Evolutionary conservation across 2,113 vertebrate genomes (phyloP).

Genomic region (Ahaetulla prasina): DNA sequence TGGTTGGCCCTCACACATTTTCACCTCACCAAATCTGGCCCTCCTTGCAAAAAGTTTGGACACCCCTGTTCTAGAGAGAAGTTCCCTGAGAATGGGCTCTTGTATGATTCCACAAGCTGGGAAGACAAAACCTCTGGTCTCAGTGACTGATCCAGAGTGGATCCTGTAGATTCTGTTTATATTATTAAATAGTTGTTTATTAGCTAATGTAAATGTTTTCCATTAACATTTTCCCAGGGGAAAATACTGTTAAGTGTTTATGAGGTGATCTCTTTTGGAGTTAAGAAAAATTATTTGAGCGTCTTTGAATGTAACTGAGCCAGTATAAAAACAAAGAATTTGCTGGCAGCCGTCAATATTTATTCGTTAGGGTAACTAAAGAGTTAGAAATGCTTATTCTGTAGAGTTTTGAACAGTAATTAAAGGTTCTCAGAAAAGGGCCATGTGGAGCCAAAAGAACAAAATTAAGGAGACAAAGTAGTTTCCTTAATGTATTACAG

Average conservation of each 20-base stretch:
- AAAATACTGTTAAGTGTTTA: background rate
- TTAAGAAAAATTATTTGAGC: conserved; percentile 4
- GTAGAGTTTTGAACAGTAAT: background rate
- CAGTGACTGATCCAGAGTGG: too few species aligned
- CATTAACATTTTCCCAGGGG: background rate
- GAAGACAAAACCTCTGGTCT: too few species aligned
- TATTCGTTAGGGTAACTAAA: background rate
- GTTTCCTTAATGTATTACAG: background rate
- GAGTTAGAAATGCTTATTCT: background rate
- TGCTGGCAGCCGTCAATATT: background rate
- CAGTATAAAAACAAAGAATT: background rate
- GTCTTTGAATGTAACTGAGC: background rate
- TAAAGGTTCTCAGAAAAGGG: background rate
- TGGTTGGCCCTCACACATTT: too few species aligned
- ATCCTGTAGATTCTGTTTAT: background rate
- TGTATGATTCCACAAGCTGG: too few species aligned
- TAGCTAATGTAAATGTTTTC: background rate
- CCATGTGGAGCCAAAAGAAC: background rate
- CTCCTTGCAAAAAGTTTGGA: too few species aligned
- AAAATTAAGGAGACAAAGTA: background rate
- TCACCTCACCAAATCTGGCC: too few species aligned
- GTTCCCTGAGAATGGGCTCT: too few species aligned
- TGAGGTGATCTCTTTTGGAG: background rate
- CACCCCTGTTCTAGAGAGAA: too few species aligned
- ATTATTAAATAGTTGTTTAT: background rate